Evolutionary conservation across 2,797 vertebrate genomes (phyloP), one percentile per base, ranked within the genome.

Genomic region (Syngnathus acus): DNA sequence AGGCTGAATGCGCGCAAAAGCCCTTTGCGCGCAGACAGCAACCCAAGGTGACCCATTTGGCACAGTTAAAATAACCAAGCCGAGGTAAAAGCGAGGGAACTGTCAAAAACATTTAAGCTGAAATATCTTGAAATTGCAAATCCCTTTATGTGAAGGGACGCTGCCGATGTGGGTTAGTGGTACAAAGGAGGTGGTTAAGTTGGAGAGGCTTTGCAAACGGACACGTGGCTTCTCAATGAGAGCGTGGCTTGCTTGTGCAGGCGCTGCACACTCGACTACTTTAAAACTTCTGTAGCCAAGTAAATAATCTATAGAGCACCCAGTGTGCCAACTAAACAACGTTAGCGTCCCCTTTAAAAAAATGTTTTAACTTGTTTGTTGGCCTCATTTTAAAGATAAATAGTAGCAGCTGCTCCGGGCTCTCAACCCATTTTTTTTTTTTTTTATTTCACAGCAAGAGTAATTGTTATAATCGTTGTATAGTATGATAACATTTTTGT

Each of bases 81-180:
- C 93, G 90, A 93, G 89, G 94, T 95, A 92, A 94, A 95, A 95
- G 96, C 95, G 95, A 93, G 95, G 96, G 95, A 98, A 96, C 97
- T 99, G 97, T 99, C 97, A 99, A 94, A 98, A 98, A 96, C 97
- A 95, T 99, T 99, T 98, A 98, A 96, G 95, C 95, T 96, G 92
- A 94, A 96, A 98, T 99, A 98, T 98, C 96, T 99, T 98, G 97
- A 99, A 96, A 97, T 95, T 96, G 97, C 96, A 99, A 98, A 99
- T 98, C 96, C 97, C 96, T 98, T 98, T 97, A 96, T 97, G 94
- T 95, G 94, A 93, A 96, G 94, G 94, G 94, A 97, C 94, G 96
- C 95, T 93, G 95, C 93, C 94, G 92, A 95, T 96, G 95, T 96
- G 95, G 96, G 94, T 96, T 94, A 94, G 94, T 94, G 89, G 94